Evolutionary conservation across 2,797 vertebrate species (phyloP).

Genomic region (Mionectes olivaceus): DNA sequence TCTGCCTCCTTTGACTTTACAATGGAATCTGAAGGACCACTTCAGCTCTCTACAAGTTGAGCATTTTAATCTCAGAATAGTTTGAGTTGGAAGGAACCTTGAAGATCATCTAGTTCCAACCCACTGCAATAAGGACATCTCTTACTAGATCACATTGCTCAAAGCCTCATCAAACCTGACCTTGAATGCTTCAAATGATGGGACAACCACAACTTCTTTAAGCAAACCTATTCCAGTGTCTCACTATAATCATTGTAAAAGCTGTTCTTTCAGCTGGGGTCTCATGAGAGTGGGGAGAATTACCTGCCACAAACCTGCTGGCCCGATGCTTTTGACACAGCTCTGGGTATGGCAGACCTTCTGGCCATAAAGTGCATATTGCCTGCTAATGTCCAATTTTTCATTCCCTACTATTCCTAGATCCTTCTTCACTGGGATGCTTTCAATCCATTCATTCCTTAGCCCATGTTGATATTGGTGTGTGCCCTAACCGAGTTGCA

Average conservation of each 20-base stretch:
- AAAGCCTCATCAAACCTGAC: not conserved
- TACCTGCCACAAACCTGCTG: not conserved
- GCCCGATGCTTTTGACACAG: not conserved
- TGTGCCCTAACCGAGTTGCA: not conserved
- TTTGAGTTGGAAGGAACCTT: not conserved
- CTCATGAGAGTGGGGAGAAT: rapidly evolving
- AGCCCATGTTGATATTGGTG: rapidly evolving
- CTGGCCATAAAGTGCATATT: not conserved
- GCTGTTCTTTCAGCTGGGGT: not conserved
- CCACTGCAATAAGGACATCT: not conserved
- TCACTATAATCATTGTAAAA: not conserved
- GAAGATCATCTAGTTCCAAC: not conserved
- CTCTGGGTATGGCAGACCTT: rapidly evolving
- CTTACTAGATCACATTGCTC: not conserved
- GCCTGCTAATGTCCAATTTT: not conserved
- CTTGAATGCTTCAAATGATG: not conserved
- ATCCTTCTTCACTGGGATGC: not conserved
- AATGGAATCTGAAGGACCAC: not conserved
- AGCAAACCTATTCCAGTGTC: not conserved
- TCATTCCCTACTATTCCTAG: not conserved
- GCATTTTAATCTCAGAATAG: not conserved
- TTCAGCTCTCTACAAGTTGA: not conserved
- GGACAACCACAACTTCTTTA: not conserved
- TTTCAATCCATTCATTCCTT: not conserved
- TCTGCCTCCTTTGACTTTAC: not conserved